A percentile compares a stretch with the other conserved stretches of the same genome.
Conservation (phyloP, 1,140 invertebrate species). For the Drosophila oshimai region DNA sequence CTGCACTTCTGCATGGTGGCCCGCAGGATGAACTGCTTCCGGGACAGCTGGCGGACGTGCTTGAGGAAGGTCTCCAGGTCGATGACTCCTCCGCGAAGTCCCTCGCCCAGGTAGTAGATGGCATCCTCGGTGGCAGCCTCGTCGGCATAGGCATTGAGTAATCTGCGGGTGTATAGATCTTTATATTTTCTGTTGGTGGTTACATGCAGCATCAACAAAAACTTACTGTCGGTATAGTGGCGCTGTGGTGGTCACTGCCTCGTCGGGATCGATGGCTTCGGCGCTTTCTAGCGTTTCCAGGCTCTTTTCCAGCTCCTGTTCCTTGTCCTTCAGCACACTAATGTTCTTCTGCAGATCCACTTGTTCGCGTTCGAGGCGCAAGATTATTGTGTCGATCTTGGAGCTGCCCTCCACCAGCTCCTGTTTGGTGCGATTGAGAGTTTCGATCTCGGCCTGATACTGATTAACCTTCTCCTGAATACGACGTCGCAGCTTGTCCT, state of each 20-base stretch:
- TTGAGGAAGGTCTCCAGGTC: slow-evolving; percentile 98
- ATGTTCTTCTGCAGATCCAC: slow-evolving; percentile 94
- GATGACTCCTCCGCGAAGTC: slow-evolving; percentile 94
- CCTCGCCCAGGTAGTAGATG: slow-evolving; percentile 99
- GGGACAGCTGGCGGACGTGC: slow-evolving; percentile 96
- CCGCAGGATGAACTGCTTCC: slow-evolving; percentile 97
- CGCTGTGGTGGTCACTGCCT: slow-evolving; percentile 97
- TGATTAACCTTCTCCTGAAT: slow-evolving; percentile 95
- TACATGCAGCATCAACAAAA: not conserved
- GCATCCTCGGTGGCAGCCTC: slow-evolving; percentile 99
- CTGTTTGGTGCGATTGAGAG: slow-evolving; percentile 92
- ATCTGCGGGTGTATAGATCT: slow-evolving; percentile 83
- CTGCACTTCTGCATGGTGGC: slow-evolving; percentile 98
- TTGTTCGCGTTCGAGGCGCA: slow-evolving; percentile 92
- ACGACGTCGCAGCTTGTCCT: slow-evolving; percentile 94
- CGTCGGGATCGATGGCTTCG: slow-evolving; percentile 95
- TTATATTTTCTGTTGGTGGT: not conserved
- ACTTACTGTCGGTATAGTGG: slow-evolving; percentile 97
- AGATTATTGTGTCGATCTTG: slow-evolving; percentile 92
- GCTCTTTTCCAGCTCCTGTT: slow-evolving; percentile 92
- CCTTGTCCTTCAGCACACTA: slow-evolving; percentile 91
- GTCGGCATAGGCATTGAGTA: slow-evolving; percentile 97
- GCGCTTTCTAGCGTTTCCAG: slow-evolving; percentile 90
- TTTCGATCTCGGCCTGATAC: slow-evolving; percentile 95
- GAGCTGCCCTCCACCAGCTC: slow-evolving; percentile 94